Conservation (phyloP, 2,888 invertebrate species). For the Hydrotaea cyrtoneurina region DNA sequence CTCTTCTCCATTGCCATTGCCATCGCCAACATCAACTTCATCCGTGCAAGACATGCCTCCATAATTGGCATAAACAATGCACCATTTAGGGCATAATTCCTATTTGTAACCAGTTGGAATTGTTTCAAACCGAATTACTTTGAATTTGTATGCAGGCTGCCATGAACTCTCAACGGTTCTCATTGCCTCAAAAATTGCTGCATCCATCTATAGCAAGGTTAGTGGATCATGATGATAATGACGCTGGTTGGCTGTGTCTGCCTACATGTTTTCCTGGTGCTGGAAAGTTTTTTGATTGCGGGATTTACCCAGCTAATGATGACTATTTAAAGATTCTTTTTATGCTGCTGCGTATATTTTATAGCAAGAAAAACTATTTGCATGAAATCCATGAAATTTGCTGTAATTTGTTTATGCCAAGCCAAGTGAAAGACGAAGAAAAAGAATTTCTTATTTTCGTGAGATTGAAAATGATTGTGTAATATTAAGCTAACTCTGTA, state of each 20-base stretch:
- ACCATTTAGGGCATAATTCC: constrained; percentile 65
- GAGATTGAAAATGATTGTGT: no score
- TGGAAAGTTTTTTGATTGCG: constrained; percentile 38
- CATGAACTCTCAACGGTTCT: not conserved
- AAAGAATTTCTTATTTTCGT: no score
- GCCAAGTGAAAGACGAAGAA: no score
- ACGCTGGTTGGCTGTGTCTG: constrained; percentile 28
- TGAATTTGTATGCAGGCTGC: constrained; percentile 27
- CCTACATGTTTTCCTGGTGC: not conserved
- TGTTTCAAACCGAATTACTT: constrained; percentile 42
- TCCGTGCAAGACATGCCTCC: constrained; percentile 31
- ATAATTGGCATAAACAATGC: constrained; percentile 66
- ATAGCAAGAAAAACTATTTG: no score
- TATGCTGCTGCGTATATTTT: no score
- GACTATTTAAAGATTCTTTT: no score
- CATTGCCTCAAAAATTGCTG: not conserved
- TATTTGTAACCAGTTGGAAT: constrained; percentile 55
- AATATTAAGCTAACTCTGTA: no score
- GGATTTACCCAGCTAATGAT: constrained; percentile 31
- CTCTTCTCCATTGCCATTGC: no score
- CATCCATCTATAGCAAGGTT: not conserved
- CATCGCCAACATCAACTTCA: constrained; percentile 9
- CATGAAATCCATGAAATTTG: no score
- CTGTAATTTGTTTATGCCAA: no score
- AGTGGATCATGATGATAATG: not conserved